Evolutionary conservation across 2,113 vertebrate species (phyloP).

Genomic region (Picathartes gymnocephalus): DNA sequence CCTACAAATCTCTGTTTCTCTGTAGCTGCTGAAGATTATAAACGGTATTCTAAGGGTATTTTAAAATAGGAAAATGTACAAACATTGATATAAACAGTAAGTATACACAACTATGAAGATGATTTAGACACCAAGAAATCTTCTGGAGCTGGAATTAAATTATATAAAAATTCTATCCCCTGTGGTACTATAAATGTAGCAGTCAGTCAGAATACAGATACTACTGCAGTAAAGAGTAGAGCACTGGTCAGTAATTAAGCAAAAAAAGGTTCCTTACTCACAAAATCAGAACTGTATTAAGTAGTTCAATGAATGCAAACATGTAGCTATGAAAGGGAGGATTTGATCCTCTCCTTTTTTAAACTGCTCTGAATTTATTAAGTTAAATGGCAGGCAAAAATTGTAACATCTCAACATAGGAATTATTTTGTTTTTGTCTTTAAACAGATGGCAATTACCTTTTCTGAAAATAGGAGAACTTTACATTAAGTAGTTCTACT

Average conservation of each 20-base stretch:
- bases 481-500: not conserved
- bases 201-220: not conserved
- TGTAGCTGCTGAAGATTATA: not conserved
- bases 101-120: not conserved
- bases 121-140: not conserved
- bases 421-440: not conserved
- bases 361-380: not conserved
- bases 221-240: not conserved
- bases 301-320: not conserved
- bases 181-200: not conserved
- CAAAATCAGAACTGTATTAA: not conserved
- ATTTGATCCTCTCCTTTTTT: not conserved
- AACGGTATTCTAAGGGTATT: not conserved
- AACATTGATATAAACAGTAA: not conserved
- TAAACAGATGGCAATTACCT: not conserved
- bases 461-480: not conserved
- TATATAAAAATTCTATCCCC: not conserved
- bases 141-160: not conserved
- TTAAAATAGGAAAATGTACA: not conserved
- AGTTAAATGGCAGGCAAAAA: not conserved
- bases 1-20: not conserved
- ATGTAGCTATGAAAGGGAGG: not conserved
- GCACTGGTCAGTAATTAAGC: not conserved
- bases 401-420: not conserved
- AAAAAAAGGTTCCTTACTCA: not conserved